These are phyloP conservation scores for Diploscapter pachys DNA, from an alignment of 1,140 invertebrate genomes.

Conservation along the genomic window DNA sequence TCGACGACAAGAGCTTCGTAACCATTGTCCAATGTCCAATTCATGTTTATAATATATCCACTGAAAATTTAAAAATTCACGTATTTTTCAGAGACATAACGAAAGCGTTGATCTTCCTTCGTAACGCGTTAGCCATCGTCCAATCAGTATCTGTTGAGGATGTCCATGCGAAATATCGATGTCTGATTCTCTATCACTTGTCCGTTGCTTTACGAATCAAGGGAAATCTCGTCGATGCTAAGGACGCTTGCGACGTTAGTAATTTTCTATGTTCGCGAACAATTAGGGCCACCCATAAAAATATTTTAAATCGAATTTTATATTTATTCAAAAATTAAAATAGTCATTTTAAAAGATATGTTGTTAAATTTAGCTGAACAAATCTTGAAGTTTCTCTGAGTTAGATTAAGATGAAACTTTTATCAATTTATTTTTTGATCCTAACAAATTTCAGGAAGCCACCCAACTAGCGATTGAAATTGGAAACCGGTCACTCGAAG, in stretches of 20 bases:
- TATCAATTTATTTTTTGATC: too few species aligned
- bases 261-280: too few species aligned
- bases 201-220: constrained; percentile 56
- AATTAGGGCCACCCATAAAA: too few species aligned
- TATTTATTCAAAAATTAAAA: too few species aligned
- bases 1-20: too few species aligned
- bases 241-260: constrained; percentile 52
- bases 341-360: too few species aligned
- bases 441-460: constrained; percentile 55
- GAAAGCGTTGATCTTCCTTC: constrained; percentile 58
- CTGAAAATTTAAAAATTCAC: constrained; percentile 21
- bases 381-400: too few species aligned
- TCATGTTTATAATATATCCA: not conserved
- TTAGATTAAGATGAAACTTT: too few species aligned
- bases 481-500: constrained; percentile 58
- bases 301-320: too few species aligned
- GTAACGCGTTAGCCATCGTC: constrained; percentile 55
- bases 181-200: constrained; percentile 55
- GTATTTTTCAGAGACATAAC: constrained; percentile 46
- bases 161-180: constrained; percentile 57
- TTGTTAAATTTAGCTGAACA: too few species aligned
- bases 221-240: constrained; percentile 50
- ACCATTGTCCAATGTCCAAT: too few species aligned
- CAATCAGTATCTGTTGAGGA: constrained; percentile 55
- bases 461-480: constrained; percentile 56